phyloP scores from a whole-genome alignment of 2,113 vertebrate species.

The Cheirogaleus medius region DNA sequence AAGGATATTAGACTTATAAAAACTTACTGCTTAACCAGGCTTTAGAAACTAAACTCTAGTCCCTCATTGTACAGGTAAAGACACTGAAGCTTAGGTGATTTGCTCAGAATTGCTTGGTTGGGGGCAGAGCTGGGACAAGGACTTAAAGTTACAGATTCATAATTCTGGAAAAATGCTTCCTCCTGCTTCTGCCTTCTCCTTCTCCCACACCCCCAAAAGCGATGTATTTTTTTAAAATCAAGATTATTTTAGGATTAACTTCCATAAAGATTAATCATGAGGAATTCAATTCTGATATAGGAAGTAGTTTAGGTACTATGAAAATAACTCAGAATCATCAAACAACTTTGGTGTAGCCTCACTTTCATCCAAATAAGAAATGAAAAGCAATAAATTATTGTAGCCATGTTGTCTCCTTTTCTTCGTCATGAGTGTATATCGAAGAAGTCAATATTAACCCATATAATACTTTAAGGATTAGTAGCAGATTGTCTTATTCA shows the following conservation, averaged over 20 bases:
- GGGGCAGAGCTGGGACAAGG: not conserved
- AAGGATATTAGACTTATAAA: not conserved
- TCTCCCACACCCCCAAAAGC: accelerated
- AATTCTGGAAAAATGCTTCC: not conserved
- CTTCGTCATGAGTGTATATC: not conserved
- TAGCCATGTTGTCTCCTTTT: not conserved
- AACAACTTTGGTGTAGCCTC: not conserved
- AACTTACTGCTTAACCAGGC: not conserved
- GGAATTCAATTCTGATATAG: slow-evolving; percentile 4
- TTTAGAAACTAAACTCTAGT: not conserved
- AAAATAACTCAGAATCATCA: slow-evolving; percentile 18
- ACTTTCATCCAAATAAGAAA: slow-evolving; percentile 38
- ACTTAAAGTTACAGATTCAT: not conserved
- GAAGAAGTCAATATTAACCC: not conserved
- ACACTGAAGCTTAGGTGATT: not conserved
- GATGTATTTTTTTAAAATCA: not conserved
- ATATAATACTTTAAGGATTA: not conserved
- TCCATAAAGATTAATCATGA: not conserved
- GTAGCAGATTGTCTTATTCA: not conserved
- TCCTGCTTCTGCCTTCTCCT: not conserved
- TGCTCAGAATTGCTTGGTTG: not conserved
- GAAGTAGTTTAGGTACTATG: not conserved
- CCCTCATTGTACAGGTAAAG: not conserved
- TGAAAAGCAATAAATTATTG: not conserved
- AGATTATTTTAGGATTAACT: slow-evolving; percentile 20